Evolutionary conservation across 2,113 vertebrate species (phyloP), one percentile per base, ranked within the genome.

Genomic region (Mormyrus lacerda): DNA sequence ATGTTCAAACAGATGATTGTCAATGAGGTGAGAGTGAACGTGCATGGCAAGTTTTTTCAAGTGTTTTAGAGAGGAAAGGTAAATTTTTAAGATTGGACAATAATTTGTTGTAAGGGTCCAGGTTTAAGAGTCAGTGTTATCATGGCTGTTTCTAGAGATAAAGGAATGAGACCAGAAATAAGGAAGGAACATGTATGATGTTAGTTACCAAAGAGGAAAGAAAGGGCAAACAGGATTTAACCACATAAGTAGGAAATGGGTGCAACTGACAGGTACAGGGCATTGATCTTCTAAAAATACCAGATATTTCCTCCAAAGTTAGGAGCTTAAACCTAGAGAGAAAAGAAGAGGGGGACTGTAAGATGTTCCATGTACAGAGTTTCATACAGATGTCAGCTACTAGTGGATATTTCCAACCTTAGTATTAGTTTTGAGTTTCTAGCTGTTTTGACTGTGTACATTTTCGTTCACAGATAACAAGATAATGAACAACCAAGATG

Each of bases 401-500:
- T 42, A 24, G 4, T 53, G 39, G 50, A 27, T 19, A 35, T 44
- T n/a, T 61, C 55, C 24, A 61, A 17, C n/a, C 15, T 13, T 47
- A 3, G 10, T 13, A 15, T 61, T 55, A 55, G 15, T 17, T 21
- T 19, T 47, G 44, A 87, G 17, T 45, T 44, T 31, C 5, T 47
- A n/a, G 21, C 44, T 8, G 1, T 50, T 1, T 47, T 51, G 6
- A 39, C 13, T 24, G 21, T 84, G 87, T 42, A 15, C 17, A 17
- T 79, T 8, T 85, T 8, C 88, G 87, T 88, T 91, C 90, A 86
- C 95, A 99, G 98, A 99, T 96, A 99, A 99, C 94, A 99, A 99
- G 97, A 99, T 99, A 94, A 96, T 98, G 97, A 99, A 99, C 97
- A 99, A 99, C 97, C 98, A 99, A 95, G 98, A 99, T 93, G 98